Evolutionary conservation across 2,888 invertebrate species (phyloP).

Genomic region (Nemapogon koenigi): DNA sequence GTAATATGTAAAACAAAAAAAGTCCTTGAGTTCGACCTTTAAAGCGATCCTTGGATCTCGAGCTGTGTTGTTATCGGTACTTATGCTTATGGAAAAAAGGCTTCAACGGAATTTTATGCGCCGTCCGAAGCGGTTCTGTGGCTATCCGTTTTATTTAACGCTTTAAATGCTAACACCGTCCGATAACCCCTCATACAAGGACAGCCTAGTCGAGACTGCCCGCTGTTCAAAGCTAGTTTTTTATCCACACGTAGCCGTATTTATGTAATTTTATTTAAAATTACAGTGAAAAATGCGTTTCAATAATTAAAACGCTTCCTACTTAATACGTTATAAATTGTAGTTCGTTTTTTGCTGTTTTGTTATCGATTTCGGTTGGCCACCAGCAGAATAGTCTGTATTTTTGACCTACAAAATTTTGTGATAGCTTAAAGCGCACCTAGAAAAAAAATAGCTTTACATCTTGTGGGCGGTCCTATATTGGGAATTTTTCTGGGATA

Average conservation of each 20-base stretch:
- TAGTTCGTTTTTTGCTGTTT: too few species aligned
- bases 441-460: too few species aligned
- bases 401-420: too few species aligned
- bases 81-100: constrained; percentile 44
- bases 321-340: too few species aligned
- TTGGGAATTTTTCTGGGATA: too few species aligned
- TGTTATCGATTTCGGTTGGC: too few species aligned
- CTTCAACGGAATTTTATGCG: constrained; percentile 58
- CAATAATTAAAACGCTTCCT: too few species aligned
- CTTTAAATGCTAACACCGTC: constrained; percentile 58
- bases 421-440: too few species aligned
- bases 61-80: constrained; percentile 55
- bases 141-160: constrained; percentile 48
- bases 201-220: constrained; percentile 40
- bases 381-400: too few species aligned
- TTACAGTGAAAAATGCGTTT: too few species aligned
- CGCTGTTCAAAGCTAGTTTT: constrained; percentile 31
- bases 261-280: too few species aligned
- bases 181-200: constrained; percentile 59
- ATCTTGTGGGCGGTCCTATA: too few species aligned
- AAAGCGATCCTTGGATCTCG: constrained; percentile 34
- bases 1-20: constrained; percentile 42
- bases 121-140: constrained; percentile 48
- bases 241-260: constrained; percentile 29
- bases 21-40: constrained; percentile 54